Percentiles rank a stretch among this genome's conserved stretches.
Evolutionary conservation across 2,113 vertebrate genomes (phyloP).

Genomic region (Sapayoa aenigma): DNA sequence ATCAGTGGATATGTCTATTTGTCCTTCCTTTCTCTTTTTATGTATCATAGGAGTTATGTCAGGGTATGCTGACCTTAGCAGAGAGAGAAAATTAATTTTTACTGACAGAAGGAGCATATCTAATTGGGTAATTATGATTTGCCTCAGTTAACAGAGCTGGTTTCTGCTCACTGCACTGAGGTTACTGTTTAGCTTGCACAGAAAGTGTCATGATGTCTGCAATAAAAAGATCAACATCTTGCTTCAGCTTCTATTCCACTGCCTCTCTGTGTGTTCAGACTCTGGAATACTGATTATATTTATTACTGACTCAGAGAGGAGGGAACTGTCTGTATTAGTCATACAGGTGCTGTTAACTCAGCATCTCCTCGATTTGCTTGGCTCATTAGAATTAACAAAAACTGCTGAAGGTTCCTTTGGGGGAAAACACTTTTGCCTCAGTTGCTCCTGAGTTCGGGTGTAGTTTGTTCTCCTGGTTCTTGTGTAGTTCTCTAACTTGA

Average conservation of each 20-base stretch:
- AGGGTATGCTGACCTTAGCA: not conserved
- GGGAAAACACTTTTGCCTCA: not conserved
- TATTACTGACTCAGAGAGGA: not conserved
- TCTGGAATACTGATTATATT: not conserved
- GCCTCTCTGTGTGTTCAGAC: not conserved
- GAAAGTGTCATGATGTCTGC: not conserved
- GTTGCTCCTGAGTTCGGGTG: not conserved
- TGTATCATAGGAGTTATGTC: not conserved
- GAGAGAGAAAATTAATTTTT: not conserved
- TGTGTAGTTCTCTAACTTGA: not conserved
- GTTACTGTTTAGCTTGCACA: not conserved
- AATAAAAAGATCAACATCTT: not conserved
- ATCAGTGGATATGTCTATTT: not conserved
- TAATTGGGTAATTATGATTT: conserved; percentile 19
- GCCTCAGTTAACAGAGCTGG: not conserved
- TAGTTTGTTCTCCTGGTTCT: not conserved
- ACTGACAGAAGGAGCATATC: not conserved
- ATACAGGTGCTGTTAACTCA: not conserved
- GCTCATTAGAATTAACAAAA: not conserved
- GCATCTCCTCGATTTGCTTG: not conserved
- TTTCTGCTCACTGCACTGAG: not conserved
- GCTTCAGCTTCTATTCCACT: not conserved
- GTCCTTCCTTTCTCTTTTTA: conserved; percentile 1
- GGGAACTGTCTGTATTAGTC: not conserved
- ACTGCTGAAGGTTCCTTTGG: not conserved